Evolutionary conservation across 2,797 vertebrate species (phyloP).

Genomic region (Buphagus erythrorhynchus): DNA sequence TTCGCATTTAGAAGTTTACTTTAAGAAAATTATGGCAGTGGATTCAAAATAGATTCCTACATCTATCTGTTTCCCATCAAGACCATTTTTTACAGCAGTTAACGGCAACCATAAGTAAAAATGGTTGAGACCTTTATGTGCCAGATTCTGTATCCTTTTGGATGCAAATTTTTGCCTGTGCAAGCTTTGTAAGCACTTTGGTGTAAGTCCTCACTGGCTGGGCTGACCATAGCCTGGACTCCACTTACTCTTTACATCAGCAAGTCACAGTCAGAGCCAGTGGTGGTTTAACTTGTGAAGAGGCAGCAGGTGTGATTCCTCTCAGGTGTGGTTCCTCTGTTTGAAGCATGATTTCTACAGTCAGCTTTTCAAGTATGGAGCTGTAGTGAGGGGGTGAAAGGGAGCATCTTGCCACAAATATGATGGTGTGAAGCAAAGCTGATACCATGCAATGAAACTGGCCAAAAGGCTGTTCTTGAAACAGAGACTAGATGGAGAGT

Average conservation of each 20-base stretch:
- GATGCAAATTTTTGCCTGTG: not conserved
- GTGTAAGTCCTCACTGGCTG: not conserved
- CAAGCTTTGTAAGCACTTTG: rapidly evolving
- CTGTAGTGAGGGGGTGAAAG: not conserved
- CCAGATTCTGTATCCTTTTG: not conserved
- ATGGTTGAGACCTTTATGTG: not conserved
- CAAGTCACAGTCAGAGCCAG: not conserved
- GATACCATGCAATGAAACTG: not conserved
- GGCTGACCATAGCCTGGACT: rapidly evolving
- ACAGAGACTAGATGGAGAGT: not conserved
- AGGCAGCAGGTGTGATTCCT: not conserved
- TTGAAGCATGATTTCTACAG: not conserved
- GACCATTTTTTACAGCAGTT: not conserved
- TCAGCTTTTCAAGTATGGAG: not conserved
- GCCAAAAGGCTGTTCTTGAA: not conserved
- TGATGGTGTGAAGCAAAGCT: not conserved
- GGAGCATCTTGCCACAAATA: rapidly evolving
- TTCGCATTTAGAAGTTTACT: not conserved
- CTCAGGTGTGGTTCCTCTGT: not conserved
- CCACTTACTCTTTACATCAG: rapidly evolving
- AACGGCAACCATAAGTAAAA: not conserved
- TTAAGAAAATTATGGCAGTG: not conserved
- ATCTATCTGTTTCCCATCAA: not conserved
- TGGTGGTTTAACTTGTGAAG: not conserved
- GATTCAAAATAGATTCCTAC: not conserved